Base-by-base conservation (phyloP, 2,113 vertebrate species). In the Calypte anna region DNA sequence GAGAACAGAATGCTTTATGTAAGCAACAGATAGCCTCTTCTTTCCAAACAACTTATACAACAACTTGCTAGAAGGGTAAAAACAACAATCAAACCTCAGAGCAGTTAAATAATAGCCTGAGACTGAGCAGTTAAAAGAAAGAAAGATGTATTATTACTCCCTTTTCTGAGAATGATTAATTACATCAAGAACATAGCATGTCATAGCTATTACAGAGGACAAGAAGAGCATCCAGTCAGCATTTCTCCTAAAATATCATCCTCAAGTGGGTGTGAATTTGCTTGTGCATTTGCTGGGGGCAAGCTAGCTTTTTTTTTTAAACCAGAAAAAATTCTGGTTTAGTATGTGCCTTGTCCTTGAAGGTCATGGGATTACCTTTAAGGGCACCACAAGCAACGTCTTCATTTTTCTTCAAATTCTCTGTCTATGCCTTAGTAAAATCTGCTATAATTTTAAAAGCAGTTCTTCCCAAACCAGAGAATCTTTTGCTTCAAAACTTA, bases 1-100 rank as follows among this genome's bases (percentile, higher is more conserved):
- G 75, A 53, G 82, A 92, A 50, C 75, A 67, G 85, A 80, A 90
- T 16, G 27, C 59, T 95, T 97, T 97, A 95, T 77, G 63, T 95
- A 95, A 96, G 91, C 69, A 81, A 74, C 0, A 1, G 63, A 62
- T 66, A 93, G 66, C 91, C 79, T 94, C 67, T 77, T 94, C 92
- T 90, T 78, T 66, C 90, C 67, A 87, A 95, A 95, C 87, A 76
- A 82, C 85, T 94, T 93, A 95, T 7, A 95, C 91, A 97, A 93
- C 93, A 33, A 74, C 23, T 36, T 88, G 63, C 68, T 86, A 31
- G 81, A 81, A 64, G 72, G n/a, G 30, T 82, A 66, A 82, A 91
- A 92, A 76, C 61, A 86, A 89, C 44, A 75, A 48, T 87, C 55
- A 69, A 57, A 91, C 59, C 81, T 88, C 14, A 10, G 86, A 94